These are phyloP conservation scores for Adineta ricciae DNA, from an alignment of 2,888 invertebrate species.

Conservation along the genomic window DNA sequence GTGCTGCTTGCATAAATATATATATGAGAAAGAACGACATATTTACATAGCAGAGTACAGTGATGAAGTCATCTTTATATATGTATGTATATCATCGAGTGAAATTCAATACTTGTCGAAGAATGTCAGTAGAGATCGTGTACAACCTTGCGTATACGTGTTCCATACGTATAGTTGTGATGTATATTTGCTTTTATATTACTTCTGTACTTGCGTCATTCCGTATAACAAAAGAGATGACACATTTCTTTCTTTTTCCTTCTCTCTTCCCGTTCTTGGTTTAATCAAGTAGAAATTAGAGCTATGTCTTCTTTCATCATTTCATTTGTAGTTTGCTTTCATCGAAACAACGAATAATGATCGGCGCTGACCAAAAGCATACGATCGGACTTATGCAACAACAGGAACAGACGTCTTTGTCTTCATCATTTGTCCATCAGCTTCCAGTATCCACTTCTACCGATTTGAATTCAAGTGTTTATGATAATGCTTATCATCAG, in stretches of 20 bases:
- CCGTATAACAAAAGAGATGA: not conserved
- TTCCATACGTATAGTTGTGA: not conserved
- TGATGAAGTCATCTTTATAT: not conserved
- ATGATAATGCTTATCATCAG: not conserved
- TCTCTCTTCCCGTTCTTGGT: not conserved
- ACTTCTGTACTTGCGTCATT: slow-evolving; percentile 8
- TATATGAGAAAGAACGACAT: not conserved
- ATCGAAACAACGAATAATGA: not conserved
- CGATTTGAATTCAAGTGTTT: not conserved
- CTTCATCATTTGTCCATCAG: not conserved
- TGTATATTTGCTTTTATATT: slow-evolving; percentile 3
- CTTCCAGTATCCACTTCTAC: not conserved
- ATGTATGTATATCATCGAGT: not conserved
- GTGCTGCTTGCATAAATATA: not conserved
- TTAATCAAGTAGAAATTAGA: slow-evolving; percentile 15
- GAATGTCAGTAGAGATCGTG: slow-evolving; percentile 2
- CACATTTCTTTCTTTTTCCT: not conserved
- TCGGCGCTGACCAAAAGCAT: not conserved
- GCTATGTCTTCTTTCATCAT: not conserved
- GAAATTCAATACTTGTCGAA: not conserved
- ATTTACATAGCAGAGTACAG: not conserved
- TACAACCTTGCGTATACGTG: not conserved
- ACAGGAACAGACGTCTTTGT: not conserved
- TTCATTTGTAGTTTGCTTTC: not conserved
- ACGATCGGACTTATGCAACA: not conserved